Evolutionary conservation across 2,113 vertebrate genomes (phyloP).

Genomic region (Rafetus swinhoei): DNA sequence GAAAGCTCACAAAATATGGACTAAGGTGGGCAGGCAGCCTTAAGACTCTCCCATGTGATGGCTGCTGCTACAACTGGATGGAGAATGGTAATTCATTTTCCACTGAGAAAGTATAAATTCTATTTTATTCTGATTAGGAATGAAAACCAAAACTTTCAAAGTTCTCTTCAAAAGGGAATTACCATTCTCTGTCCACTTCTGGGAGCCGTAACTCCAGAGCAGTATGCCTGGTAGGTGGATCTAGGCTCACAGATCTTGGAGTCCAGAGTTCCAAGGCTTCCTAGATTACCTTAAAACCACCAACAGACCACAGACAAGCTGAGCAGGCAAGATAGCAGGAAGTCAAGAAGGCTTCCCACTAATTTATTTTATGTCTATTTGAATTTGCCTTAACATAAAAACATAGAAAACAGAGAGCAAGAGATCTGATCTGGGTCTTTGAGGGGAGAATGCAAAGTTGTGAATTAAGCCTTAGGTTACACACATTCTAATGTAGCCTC

Average conservation of each 20-base stretch:
- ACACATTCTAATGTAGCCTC: neutral
- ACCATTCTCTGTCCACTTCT: neutral
- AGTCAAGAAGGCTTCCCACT: neutral
- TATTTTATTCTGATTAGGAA: neutral
- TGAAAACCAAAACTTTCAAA: neutral
- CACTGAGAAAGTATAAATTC: neutral
- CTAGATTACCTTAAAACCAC: neutral
- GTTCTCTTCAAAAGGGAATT: neutral
- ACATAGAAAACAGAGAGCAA: neutral
- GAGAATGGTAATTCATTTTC: neutral
- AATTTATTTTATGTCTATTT: neutral
- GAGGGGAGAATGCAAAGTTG: neutral
- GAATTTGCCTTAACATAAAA: neutral
- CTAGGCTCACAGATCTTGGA: neutral
- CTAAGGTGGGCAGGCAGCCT: neutral
- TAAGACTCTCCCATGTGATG: neutral
- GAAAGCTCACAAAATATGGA: neutral
- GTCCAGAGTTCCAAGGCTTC: neutral
- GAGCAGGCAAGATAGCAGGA: neutral
- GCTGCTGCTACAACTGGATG: neutral
- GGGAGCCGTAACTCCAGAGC: neutral
- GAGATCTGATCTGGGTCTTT: neutral
- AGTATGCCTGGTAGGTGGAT: neutral
- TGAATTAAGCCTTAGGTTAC: neutral
- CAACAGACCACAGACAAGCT: neutral